A percentile compares a stretch with the other conserved stretches of the same genome.
phyloP scores from a whole-genome alignment of 2,888 invertebrate genomes.

The Agonum fuliginosum region DNA sequence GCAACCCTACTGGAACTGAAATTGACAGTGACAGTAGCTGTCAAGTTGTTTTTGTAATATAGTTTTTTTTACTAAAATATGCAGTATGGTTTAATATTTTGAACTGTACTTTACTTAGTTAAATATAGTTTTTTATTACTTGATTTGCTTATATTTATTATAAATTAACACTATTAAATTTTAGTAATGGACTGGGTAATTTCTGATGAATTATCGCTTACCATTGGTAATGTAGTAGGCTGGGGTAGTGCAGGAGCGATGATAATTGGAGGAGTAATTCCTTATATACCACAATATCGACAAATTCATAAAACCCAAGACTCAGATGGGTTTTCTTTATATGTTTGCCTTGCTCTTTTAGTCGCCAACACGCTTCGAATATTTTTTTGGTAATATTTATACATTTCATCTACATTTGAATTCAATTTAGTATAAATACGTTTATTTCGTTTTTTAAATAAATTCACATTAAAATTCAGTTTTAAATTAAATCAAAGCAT shows the following conservation, averaged over 20 bases:
- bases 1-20: too few species aligned
- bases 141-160: too few species aligned
- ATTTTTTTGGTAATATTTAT: constrained; percentile 90
- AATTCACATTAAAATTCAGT: too few species aligned
- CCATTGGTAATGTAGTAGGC: constrained; percentile 84
- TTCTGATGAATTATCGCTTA: constrained; percentile 83
- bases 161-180: not conserved
- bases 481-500: too few species aligned
- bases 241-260: constrained; percentile 91
- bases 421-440: constrained; percentile 36
- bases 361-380: constrained; percentile 98
- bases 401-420: constrained; percentile 75
- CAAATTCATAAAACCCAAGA: constrained; percentile 94
- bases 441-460: too few species aligned
- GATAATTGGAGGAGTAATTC: constrained; percentile 96
- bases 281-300: constrained; percentile 96
- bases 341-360: constrained; percentile 95
- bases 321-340: constrained; percentile 97
- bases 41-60: too few species aligned
- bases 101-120: not conserved
- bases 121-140: not conserved
- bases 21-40: too few species aligned
- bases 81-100: not conserved
- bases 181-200: constrained; percentile 80
- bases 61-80: too few species aligned